These are phyloP conservation scores for Phocides pigmalion DNA, from an alignment of 1,140 invertebrate species.

Conservation along the genomic window DNA sequence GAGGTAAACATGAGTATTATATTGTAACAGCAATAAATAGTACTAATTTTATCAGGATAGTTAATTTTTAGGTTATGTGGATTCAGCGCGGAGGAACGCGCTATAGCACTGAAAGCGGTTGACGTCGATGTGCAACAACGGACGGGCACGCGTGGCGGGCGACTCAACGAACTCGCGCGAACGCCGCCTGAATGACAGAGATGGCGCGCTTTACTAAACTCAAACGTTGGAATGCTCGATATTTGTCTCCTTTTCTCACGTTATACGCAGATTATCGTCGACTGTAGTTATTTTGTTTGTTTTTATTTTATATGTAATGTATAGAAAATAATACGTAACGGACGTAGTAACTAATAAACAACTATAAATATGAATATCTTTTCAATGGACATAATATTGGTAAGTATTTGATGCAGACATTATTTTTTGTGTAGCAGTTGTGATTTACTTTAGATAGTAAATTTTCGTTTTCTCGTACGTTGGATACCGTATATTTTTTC, in stretches of 20 bases:
- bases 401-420: too few species aligned
- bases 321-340: neutral
- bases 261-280: slow-evolving; percentile 15
- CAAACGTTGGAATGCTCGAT: slow-evolving; percentile 31
- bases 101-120: slow-evolving; percentile 80
- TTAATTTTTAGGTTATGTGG: slow-evolving; percentile 78
- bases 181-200: slow-evolving; percentile 57
- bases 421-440: too few species aligned
- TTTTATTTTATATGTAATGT: slow-evolving; percentile 13
- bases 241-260: slow-evolving; percentile 37
- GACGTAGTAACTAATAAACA: neutral
- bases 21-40: slow-evolving; percentile 60
- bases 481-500: neutral
- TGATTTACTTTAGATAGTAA: neutral
- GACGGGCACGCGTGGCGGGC: slow-evolving; percentile 70
- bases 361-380: neutral
- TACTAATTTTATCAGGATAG: slow-evolving; percentile 64
- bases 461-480: neutral
- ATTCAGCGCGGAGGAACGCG: slow-evolving; percentile 80
- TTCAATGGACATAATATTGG: too few species aligned
- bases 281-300: slow-evolving; percentile 21
- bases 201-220: slow-evolving; percentile 42
- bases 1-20: slow-evolving; percentile 78
- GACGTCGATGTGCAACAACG: slow-evolving; percentile 81
- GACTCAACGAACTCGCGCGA: slow-evolving; percentile 65